Percentiles rank a stretch among this genome's conserved stretches.
These are phyloP conservation scores for Bradypodion pumilum DNA, from an alignment of 2,797 vertebrate genomes.

Conservation along the genomic window DNA sequence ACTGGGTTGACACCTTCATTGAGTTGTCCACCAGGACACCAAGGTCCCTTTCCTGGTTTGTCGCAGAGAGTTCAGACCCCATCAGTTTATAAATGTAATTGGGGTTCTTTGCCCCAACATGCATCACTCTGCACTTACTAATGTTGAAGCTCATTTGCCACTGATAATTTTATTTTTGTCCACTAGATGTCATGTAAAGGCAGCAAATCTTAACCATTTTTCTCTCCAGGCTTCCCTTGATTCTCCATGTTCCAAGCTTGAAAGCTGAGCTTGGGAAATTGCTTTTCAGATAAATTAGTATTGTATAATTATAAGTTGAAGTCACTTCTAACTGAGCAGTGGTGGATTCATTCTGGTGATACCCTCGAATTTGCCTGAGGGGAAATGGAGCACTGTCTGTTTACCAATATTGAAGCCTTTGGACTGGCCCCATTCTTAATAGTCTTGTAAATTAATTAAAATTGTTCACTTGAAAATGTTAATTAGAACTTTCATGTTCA, in stretches of 20 bases:
- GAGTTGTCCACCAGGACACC: too few relatives aligned
- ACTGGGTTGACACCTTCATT: too few relatives aligned
- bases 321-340: too few relatives aligned
- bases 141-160: too few relatives aligned
- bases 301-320: too few relatives aligned
- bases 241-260: not conserved
- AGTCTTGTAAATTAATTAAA: not conserved
- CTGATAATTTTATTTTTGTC: slow-evolving; percentile 7
- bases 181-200: slow-evolving; percentile 72
- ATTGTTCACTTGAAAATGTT: not conserved
- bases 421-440: not conserved
- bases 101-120: too few relatives aligned
- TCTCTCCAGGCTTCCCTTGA: accelerated
- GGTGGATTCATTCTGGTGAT: not conserved
- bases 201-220: not conserved
- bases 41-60: too few relatives aligned
- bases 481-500: not conserved
- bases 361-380: not conserved
- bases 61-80: too few relatives aligned
- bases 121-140: too few relatives aligned
- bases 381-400: not conserved
- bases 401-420: not conserved
- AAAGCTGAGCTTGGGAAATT: not conserved
- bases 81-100: too few relatives aligned
- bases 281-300: not conserved